Percentiles rank a stretch among this genome's conserved stretches.
Conservation (phyloP, 1,140 invertebrate species). For the Trachymyrmex septentrionalis region DNA sequence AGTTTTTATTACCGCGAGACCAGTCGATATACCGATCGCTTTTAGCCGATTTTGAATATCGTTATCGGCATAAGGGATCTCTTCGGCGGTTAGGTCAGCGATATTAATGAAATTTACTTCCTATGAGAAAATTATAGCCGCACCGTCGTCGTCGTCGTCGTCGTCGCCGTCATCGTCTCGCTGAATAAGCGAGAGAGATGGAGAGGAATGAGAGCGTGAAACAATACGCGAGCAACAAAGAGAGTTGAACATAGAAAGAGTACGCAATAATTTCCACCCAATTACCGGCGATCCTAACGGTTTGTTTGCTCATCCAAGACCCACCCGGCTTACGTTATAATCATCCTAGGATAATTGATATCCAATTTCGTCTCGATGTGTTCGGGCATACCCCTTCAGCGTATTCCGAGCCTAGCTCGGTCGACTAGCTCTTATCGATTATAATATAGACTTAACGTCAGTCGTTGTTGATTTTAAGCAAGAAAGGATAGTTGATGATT, state of each 20-base stretch:
- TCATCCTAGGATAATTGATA: slow-evolving; percentile 79
- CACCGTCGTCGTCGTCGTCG: slow-evolving; percentile 42
- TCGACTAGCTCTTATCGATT: slow-evolving; percentile 15
- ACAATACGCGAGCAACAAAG: slow-evolving; percentile 15
- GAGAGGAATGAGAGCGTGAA: slow-evolving; percentile 15
- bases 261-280: slow-evolving; percentile 76
- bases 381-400: slow-evolving; percentile 14
- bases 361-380: slow-evolving; percentile 73
- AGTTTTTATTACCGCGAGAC: slow-evolving; percentile 51
- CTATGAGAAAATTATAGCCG: slow-evolving; percentile 75
- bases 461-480: not conserved
- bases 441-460: not conserved
- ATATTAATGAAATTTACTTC: slow-evolving; percentile 74
- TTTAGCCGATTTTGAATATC: slow-evolving; percentile 33
- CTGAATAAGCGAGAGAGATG: slow-evolving; percentile 34
- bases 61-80: slow-evolving; percentile 56
- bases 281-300: slow-evolving; percentile 76
- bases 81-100: slow-evolving; percentile 39
- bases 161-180: slow-evolving; percentile 49
- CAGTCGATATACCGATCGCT: slow-evolving; percentile 42
- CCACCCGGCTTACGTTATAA: slow-evolving; percentile 76
- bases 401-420: slow-evolving; percentile 28
- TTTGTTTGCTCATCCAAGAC: slow-evolving; percentile 77
- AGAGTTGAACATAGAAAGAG: slow-evolving; percentile 43
- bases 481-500: not conserved